These are phyloP conservation scores for Labroides dimidiatus DNA, from an alignment of 2,797 vertebrate species.

Conservation along the genomic window DNA sequence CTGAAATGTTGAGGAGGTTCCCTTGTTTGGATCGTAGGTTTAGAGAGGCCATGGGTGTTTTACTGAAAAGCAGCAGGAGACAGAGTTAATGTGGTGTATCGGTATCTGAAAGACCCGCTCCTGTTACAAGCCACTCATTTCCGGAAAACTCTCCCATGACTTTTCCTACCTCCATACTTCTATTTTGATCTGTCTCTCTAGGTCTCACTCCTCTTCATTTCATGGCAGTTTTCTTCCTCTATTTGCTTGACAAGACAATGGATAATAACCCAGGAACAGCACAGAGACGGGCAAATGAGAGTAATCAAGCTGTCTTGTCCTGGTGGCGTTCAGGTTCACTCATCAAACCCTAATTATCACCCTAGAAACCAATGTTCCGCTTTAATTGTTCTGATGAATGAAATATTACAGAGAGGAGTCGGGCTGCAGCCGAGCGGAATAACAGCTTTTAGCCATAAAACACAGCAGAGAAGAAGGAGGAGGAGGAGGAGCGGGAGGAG, in stretches of 20 bases:
- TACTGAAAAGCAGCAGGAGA: conserved; percentile 69
- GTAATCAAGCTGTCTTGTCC: conserved; percentile 87
- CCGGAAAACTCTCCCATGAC: conserved; percentile 68
- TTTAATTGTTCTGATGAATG: conserved; percentile 88
- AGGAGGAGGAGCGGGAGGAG: conserved; percentile 35
- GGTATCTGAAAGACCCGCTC: conserved; percentile 69
- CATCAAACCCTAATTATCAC: conserved; percentile 87
- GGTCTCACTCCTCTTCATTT: conserved; percentile 77
- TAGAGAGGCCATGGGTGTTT: conserved; percentile 59
- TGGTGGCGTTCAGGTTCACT: conserved; percentile 83
- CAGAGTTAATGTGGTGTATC: conserved; percentile 79
- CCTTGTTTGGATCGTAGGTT: conserved; percentile 13
- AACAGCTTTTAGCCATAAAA: conserved; percentile 84
- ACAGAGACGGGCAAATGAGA: conserved; percentile 82
- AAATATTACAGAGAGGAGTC: conserved; percentile 85
- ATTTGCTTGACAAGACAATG: conserved; percentile 84
- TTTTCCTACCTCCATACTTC: conserved; percentile 66
- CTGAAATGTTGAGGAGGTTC: conserved; percentile 14
- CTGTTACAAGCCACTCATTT: conserved; percentile 77
- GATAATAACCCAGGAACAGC: conserved; percentile 84
- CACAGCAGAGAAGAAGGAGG: conserved; percentile 69
- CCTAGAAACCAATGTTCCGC: conserved; percentile 86
- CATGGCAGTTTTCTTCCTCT: conserved; percentile 80
- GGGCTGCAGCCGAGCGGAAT: conserved; percentile 82
- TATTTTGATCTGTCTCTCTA: conserved; percentile 68